Evolutionary conservation across 2,113 vertebrate genomes (phyloP), one percentile per base, ranked within the genome.

Genomic region (Ranitomeya imitator): DNA sequence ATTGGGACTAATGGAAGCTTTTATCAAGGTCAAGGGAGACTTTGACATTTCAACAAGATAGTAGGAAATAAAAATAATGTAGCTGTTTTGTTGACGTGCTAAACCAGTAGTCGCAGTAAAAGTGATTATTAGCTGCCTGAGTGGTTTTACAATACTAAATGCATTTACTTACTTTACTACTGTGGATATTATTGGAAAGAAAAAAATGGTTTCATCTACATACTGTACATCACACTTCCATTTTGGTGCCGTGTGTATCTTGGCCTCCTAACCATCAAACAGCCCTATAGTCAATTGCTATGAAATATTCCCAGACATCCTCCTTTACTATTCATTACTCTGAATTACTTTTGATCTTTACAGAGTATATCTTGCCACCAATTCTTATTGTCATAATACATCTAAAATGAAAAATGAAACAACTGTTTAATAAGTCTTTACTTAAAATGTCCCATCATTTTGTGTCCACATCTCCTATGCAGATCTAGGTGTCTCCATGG

Each of bases 1-100:
- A 26, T 77, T 51, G 55, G 19, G 51, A 52, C 86, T 88, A 82
- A 81, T 88, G 52, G 67, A 88, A 82, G 80, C 63, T 87, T 88
- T 88, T 84, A 84, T 67, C 7, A 10, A 83, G 57, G 69, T 77
- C 55, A 77, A 84, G 84, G 45, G 65, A 54, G 12, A 76, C 63
- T 21, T 81, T 87, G 76, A 86, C 61, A 83, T 88, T 63, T 83
- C 57, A 16, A 51, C 52, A 52, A 79, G 59, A 65, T 69, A 86
- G 51, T 81, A 55, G n/a, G 55, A 60, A 57, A 87, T 65, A 69
- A 63, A 74, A 61, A 51, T 63, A 51, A 81, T 63, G 31, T 63
- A 57, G 13, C 65, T 54, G 60, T 55, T 51, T 31, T 31, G 31
- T 71, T 87, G 59, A 73, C 45, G 57, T 71, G 52, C 60, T 60